phyloP scores from a whole-genome alignment of 2,888 invertebrate genomes.

The Bombylius discolor region DNA sequence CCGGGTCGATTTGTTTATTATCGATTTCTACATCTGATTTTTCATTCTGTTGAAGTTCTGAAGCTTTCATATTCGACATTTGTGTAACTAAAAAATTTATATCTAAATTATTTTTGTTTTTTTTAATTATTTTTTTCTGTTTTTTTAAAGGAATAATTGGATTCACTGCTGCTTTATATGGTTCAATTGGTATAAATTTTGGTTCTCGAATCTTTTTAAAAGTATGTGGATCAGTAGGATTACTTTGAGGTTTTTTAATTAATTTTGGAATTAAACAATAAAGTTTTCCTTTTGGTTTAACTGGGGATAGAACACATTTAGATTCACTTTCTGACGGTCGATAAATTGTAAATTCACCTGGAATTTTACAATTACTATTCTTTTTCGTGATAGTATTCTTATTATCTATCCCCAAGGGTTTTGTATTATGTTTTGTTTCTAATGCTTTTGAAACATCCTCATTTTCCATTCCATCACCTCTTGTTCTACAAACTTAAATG shows the following conservation, averaged over 20 bases:
- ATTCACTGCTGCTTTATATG: constrained; percentile 72
- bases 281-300: constrained; percentile 43
- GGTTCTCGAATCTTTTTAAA: constrained; percentile 44
- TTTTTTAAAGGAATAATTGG: constrained; percentile 51
- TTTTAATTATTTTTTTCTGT: constrained; percentile 14
- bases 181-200: constrained; percentile 79
- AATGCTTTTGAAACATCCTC: background rate
- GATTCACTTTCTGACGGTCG: constrained; percentile 27
- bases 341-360: constrained; percentile 34
- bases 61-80: constrained; percentile 54
- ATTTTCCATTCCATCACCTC: constrained; percentile 14
- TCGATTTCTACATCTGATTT: constrained; percentile 27
- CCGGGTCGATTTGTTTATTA: constrained; percentile 20
- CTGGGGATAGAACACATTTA: constrained; percentile 30
- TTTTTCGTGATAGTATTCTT: background rate
- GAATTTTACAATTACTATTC: background rate
- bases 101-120: constrained; percentile 46
- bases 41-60: constrained; percentile 43
- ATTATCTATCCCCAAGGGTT: too few relatives aligned
- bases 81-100: constrained; percentile 54
- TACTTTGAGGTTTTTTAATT: constrained; percentile 29
- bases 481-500: constrained; percentile 2
- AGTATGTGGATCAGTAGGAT: constrained; percentile 18
- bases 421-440: background rate
- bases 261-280: constrained; percentile 50